Base-by-base conservation (phyloP, 2,888 invertebrate genomes). In the Drosophila mimica region DNA sequence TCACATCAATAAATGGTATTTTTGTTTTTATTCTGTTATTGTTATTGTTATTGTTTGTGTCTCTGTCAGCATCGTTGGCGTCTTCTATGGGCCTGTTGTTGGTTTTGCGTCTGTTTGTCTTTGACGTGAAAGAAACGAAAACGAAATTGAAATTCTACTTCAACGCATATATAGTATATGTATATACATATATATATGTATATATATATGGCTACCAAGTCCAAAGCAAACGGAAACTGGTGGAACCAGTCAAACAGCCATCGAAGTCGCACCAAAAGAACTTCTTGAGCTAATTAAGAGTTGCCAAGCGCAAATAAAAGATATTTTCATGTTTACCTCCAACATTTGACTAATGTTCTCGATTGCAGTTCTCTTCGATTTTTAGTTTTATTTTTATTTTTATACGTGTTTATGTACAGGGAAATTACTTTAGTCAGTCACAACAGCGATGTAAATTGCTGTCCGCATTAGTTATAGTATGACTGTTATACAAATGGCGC, bases 1-100 rank as follows among this genome's bases (percentile, higher is more conserved):
- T 89, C 89, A 89, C 85, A 84, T 87, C 85, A 86, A 86, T 89
- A 89, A 89, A 84, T 89, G 85, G 74, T 81, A 76, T 73, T 72
- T 63, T 79, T 72, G n/a, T n/a, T 40, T 13, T 40, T 15, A 40
- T 73, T 59, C 68, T 64, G 62, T 43, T 62, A 43, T 58, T 71
- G 25, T 43, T 62, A 43, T 58, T 71, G 25, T 70, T 67, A 73
- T 68, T 67, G 60, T 72, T 54, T 61, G 62, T 66, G 61, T 20
- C 67, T 51, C 66, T 60, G 65, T 17, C 25, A 66, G 58, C 77
- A 54, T 62, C 78, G 65, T 60, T 61, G 62, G 62, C 59, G 52
- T 70, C 73, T 70, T 68, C 64, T 65, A 51, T 72, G 57, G 70
- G 51, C 54, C 51, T 70, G 69, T 61, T 70, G 46, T 65, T 64